Percentiles rank a stretch among this genome's conserved stretches.
These are phyloP conservation scores for Diplazon laetatorius DNA, from an alignment of 2,888 invertebrate species.

Conservation along the genomic window DNA sequence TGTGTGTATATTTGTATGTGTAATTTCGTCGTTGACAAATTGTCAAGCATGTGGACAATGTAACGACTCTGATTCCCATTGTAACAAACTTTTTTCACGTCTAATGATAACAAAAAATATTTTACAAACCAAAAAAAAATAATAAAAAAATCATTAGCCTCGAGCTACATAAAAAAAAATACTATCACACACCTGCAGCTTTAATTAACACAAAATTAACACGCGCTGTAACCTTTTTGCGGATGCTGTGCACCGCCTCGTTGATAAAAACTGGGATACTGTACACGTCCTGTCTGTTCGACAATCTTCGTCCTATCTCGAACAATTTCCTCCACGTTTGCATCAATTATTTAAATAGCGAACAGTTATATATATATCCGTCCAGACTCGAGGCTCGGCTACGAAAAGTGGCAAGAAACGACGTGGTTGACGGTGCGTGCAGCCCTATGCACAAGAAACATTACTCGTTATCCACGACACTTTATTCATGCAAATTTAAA, in stretches of 20 bases:
- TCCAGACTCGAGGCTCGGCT: background rate
- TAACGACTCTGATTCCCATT: too few species aligned
- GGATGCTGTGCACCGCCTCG: background rate
- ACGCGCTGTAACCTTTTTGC: background rate
- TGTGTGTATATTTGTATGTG: too few species aligned
- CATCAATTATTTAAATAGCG: conserved; percentile 32
- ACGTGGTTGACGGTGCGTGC: background rate
- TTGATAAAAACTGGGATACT: background rate
- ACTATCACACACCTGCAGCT: too few species aligned
- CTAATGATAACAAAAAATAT: too few species aligned
- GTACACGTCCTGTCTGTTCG: background rate
- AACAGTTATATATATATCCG: background rate
- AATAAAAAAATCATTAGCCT: too few species aligned
- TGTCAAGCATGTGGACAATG: too few species aligned
- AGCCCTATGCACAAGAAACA: conserved; percentile 16
- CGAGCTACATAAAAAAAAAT: too few species aligned
- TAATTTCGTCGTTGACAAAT: too few species aligned
- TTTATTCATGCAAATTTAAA: background rate
- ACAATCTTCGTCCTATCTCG: background rate
- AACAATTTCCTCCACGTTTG: conserved; percentile 31
- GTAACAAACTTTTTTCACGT: too few species aligned
- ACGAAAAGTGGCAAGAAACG: too few species aligned
- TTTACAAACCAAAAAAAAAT: too few species aligned
- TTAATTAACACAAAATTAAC: too few species aligned
- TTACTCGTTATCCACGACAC: conserved; percentile 11